Evolutionary conservation across 2,797 vertebrate genomes (phyloP).

Genomic region (Tenualosa thibaudeaui): DNA sequence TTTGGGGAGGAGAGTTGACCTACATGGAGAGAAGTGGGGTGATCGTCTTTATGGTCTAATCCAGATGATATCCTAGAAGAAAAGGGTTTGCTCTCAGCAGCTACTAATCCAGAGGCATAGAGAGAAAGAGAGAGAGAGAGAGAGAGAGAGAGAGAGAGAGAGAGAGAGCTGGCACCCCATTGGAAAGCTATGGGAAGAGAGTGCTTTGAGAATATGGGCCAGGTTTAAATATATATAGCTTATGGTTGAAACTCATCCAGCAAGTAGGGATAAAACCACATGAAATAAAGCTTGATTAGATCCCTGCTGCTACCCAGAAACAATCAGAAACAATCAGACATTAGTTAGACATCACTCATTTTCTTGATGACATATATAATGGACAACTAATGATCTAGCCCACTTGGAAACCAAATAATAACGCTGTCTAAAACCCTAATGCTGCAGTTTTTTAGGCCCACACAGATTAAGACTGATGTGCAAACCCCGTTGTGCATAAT

Average conservation of each 20-base stretch:
- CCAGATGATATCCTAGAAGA: background rate
- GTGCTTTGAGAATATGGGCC: conserved; percentile 16
- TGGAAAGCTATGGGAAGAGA: conserved; percentile 24
- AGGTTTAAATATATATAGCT: background rate
- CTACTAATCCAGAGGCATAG: background rate
- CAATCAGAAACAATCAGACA: background rate
- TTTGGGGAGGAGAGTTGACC: conserved; percentile 4
- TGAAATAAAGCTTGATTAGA: background rate
- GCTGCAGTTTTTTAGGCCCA: background rate
- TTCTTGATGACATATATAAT: background rate
- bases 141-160: conserved; percentile 19
- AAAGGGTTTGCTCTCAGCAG: background rate
- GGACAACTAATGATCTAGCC: background rate
- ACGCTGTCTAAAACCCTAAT: background rate
- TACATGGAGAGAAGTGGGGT: background rate
- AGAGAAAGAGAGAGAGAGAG: background rate
- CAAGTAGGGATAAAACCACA: background rate
- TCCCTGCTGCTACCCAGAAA: background rate
- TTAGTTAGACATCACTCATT: background rate
- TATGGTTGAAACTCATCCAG: background rate
- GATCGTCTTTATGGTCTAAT: conserved; percentile 1
- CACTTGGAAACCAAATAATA: background rate
- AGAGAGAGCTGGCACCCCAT: background rate
- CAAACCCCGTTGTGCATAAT: background rate
- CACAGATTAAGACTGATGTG: background rate